Evolutionary conservation across 2,888 invertebrate species (phyloP).

Genomic region (Minunthozetes semirufus): DNA sequence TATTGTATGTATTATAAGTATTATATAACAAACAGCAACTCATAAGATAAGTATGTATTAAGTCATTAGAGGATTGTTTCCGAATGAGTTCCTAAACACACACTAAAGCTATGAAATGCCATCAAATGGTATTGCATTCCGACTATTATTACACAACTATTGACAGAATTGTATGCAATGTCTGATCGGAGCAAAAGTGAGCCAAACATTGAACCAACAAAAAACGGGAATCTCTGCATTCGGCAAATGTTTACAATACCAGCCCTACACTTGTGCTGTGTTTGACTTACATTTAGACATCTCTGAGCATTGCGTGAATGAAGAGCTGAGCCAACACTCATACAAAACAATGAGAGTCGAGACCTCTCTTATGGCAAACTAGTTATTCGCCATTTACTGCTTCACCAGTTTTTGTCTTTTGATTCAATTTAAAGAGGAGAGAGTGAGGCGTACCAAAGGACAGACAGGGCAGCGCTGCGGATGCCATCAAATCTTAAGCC

Average conservation of each 20-base stretch:
- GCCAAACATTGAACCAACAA: neutral
- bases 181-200: neutral
- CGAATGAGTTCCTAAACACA: slow-evolving; percentile 7
- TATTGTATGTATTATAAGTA: neutral
- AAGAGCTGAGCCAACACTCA: slow-evolving; percentile 20
- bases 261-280: slow-evolving; percentile 25
- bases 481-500: slow-evolving; percentile 19
- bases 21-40: neutral
- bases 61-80: slow-evolving; percentile 8
- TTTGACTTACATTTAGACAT: slow-evolving; percentile 30
- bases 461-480: neutral
- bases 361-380: slow-evolving; percentile 10
- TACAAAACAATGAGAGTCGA: neutral
- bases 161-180: slow-evolving; percentile 11
- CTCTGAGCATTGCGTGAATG: slow-evolving; percentile 23
- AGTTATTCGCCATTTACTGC: slow-evolving; percentile 26
- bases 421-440: slow-evolving; percentile 23
- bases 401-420: slow-evolving; percentile 20
- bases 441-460: slow-evolving; percentile 7
- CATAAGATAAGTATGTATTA: neutral
- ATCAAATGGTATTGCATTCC: neutral
- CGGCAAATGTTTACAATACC: slow-evolving; percentile 29
- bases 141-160: neutral
- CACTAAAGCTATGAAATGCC: neutral
- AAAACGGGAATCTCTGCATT: neutral